A percentile compares a stretch with the other conserved stretches of the same genome.
Conservation (phyloP, 1,140 invertebrate species). For the Lucilia sericata region DNA sequence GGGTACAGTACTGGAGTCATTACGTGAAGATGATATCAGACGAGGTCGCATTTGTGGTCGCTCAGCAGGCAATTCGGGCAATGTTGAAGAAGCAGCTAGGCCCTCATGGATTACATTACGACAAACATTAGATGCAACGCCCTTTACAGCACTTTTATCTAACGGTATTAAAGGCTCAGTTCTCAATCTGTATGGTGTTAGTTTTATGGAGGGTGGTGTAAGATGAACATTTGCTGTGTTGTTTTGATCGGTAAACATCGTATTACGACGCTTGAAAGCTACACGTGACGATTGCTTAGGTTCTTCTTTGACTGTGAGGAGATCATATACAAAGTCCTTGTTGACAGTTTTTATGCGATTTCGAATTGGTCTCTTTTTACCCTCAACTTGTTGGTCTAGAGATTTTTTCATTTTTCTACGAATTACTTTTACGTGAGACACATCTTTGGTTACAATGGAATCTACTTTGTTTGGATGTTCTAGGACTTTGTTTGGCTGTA, state of each 20-base stretch:
- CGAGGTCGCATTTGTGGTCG: constrained; percentile 62
- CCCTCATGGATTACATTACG: constrained; percentile 53
- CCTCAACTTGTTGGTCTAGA: neutral
- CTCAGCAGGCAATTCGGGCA: constrained; percentile 61
- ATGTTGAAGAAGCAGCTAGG: constrained; percentile 57
- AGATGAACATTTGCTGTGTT: neutral
- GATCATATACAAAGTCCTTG: constrained; percentile 78
- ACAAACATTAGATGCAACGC: constrained; percentile 20
- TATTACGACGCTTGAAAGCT: constrained; percentile 44
- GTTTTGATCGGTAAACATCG: constrained; percentile 40
- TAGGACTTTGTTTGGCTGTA: neutral
- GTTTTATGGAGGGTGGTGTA: constrained; percentile 23
- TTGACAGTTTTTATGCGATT: constrained; percentile 75
- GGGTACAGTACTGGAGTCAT: constrained; percentile 50
- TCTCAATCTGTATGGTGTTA: constrained; percentile 29
- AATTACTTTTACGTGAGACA: neutral
- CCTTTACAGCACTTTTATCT: neutral
- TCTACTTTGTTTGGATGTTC: neutral
- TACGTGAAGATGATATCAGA: constrained; percentile 53
- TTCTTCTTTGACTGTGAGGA: constrained; percentile 70
- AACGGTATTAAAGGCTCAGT: constrained; percentile 12
- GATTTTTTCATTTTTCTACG: constrained; percentile 27
- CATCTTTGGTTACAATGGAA: neutral
- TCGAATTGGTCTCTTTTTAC: constrained; percentile 70
- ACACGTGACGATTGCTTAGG: neutral